Conservation (phyloP, 37 sponge, comb jelly and placozoan species). For the Haliclona indistincta region DNA sequence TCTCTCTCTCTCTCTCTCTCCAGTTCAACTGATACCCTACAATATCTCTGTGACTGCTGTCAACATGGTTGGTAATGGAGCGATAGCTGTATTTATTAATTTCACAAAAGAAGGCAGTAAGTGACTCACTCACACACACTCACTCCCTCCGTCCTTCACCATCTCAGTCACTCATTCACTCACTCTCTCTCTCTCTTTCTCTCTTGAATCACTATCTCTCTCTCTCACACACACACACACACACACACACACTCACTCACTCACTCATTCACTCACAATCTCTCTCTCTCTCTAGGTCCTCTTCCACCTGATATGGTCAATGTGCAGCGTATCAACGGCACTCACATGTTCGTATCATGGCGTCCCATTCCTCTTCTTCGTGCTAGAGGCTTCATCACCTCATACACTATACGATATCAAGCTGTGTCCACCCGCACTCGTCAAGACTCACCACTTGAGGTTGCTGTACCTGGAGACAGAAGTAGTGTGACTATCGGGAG, state of each 20-base stretch:
- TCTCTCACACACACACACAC: neutral
- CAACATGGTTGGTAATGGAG: neutral
- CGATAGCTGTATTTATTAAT: neutral
- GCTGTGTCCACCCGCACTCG: neutral
- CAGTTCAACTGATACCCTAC: neutral
- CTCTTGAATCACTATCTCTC: neutral
- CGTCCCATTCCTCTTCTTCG: neutral
- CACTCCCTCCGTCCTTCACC: too few species aligned
- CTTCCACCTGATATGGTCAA: neutral
- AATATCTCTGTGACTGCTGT: neutral
- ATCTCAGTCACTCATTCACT: neutral
- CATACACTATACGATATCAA: neutral
- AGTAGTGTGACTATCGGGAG: neutral
- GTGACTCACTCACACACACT: neutral
- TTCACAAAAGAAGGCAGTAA: constrained; percentile 1
- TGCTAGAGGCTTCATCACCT: neutral
- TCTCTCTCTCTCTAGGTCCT: neutral
- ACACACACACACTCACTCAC: constrained; percentile 9
- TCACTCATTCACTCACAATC: neutral
- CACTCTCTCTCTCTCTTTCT: too few species aligned
- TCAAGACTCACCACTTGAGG: neutral
- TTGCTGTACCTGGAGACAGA: neutral
- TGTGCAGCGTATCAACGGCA: neutral
- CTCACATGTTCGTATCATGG: neutral
- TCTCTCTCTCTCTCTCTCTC: too few species aligned